Conservation (phyloP, 2,113 vertebrate genomes). For the Amphilophus citrinellus region DNA sequence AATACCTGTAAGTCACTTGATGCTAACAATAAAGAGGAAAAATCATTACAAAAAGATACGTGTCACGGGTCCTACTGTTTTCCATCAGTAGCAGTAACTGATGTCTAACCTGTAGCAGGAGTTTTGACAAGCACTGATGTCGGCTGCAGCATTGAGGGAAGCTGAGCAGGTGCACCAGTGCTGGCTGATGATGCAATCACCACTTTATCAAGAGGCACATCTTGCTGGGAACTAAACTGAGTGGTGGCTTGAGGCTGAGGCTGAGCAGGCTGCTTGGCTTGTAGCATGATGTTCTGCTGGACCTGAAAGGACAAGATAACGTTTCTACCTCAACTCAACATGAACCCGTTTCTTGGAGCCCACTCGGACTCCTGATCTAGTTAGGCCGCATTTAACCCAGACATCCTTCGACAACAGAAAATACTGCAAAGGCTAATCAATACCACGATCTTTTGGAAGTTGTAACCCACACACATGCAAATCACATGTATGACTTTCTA, state of each 20-base stretch:
- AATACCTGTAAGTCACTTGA: constrained; percentile 86
- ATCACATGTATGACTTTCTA: background rate
- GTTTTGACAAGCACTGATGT: constrained; percentile 84
- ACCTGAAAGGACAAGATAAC: constrained; percentile 76
- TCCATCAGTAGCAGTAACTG: background rate
- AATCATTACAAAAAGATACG: background rate
- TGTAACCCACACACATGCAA: background rate
- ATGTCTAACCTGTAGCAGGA: constrained; percentile 70
- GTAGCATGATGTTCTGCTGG: constrained; percentile 88
- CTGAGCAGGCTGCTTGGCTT: constrained; percentile 77
- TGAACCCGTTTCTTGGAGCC: background rate
- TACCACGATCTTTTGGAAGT: background rate
- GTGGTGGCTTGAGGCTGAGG: constrained; percentile 53
- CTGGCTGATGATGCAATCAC: constrained; percentile 67
- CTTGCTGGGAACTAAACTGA: constrained; percentile 79
- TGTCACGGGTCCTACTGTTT: background rate
- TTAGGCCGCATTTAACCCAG: background rate
- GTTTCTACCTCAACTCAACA: background rate
- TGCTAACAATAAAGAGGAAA: constrained; percentile 62
- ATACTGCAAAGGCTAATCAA: background rate
- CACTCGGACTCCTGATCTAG: background rate
- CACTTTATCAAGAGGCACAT: constrained; percentile 71
- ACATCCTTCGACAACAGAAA: background rate
- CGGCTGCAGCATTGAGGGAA: constrained; percentile 80
- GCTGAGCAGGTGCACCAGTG: constrained; percentile 58